Evolutionary conservation across 2,888 invertebrate species (phyloP).

Genomic region (Drosophila subquinaria): DNA sequence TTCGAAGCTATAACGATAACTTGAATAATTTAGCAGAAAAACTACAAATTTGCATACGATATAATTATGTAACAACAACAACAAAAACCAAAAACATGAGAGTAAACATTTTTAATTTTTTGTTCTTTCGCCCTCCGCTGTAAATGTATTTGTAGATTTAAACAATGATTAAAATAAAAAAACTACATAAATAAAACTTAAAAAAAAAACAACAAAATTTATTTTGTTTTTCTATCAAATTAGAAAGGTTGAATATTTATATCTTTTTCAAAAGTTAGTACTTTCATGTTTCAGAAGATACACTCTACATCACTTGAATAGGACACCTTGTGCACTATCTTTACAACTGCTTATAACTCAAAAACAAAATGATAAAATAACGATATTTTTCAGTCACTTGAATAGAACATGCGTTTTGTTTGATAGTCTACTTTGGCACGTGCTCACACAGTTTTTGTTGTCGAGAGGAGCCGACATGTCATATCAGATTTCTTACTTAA

Average conservation of each 20-base stretch:
- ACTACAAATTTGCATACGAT: constrained; percentile 61
- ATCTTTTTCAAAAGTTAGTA: too few relatives aligned
- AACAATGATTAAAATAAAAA: constrained; percentile 84
- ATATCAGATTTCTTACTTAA: not conserved
- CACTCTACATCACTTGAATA: too few relatives aligned
- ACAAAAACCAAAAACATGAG: constrained; percentile 75
- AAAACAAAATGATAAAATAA: too few relatives aligned
- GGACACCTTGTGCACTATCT: too few relatives aligned
- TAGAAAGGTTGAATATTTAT: not conserved
- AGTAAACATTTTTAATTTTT: constrained; percentile 83
- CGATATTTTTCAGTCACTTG: not conserved
- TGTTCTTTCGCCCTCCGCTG: constrained; percentile 86
- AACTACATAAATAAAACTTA: constrained; percentile 82
- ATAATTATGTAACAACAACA: constrained; percentile 58
- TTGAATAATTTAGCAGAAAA: constrained; percentile 52
- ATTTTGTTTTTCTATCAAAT: not conserved
- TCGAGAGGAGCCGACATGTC: not conserved
- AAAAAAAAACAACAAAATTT: constrained; percentile 53
- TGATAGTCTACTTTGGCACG: not conserved
- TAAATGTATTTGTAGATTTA: constrained; percentile 86
- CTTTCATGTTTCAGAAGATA: too few relatives aligned
- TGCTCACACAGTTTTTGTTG: too few relatives aligned
- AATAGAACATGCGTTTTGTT: not conserved
- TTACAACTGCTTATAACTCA: too few relatives aligned
- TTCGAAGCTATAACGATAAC: constrained; percentile 61